Evolutionary conservation across 2,888 invertebrate genomes (phyloP).

Genomic region (Amphipoea oculea): DNA sequence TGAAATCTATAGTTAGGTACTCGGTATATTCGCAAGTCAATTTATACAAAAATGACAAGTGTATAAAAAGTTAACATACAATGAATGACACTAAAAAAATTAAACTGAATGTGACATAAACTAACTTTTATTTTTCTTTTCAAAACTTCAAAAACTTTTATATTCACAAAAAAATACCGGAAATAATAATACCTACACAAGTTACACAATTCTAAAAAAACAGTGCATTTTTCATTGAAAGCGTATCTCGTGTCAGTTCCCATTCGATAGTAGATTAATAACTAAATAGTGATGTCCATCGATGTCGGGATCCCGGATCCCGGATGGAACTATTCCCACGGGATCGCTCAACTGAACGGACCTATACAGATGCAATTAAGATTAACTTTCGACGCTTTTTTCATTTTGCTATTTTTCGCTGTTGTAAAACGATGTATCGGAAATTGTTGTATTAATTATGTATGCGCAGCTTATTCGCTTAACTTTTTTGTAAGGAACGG

Average conservation of each 20-base stretch:
- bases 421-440: slow-evolving; percentile 19
- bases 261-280: slow-evolving; percentile 47
- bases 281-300: slow-evolving; percentile 47
- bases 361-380: slow-evolving; percentile 59
- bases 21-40: neutral
- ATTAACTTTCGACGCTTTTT: slow-evolving; percentile 52
- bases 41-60: neutral
- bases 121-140: neutral
- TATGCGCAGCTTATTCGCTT: neutral
- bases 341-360: slow-evolving; percentile 35
- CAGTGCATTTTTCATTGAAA: slow-evolving; percentile 13
- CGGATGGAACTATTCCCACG: slow-evolving; percentile 55
- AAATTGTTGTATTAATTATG: slow-evolving; percentile 16
- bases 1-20: neutral
- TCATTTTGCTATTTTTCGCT: slow-evolving; percentile 3
- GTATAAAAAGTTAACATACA: neutral
- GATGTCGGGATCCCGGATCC: slow-evolving; percentile 29
- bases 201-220: neutral
- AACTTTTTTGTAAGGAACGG: neutral
- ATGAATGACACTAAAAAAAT: too few species aligned
- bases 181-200: neutral
- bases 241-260: slow-evolving; percentile 1
- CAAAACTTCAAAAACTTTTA: neutral
- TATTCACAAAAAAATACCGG: neutral
- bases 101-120: neutral